Percentiles rank a stretch among this genome's conserved stretches.
phyloP scores from a whole-genome alignment of 2,113 vertebrate species.

The Gulo gulo region DNA sequence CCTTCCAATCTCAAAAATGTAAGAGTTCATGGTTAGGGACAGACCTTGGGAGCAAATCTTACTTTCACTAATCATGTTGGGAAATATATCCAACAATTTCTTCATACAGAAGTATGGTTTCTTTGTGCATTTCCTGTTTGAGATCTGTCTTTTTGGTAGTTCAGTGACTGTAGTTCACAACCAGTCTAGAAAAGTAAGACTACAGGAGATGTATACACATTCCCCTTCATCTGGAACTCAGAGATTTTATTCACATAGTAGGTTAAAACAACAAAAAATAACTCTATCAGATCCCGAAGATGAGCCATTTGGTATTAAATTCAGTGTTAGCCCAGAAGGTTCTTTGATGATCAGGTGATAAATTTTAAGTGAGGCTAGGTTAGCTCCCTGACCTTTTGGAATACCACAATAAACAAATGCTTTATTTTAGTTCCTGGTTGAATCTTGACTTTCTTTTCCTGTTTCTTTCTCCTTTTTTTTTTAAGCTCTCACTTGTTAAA shows the following conservation, averaged over 20 bases:
- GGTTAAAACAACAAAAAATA: neutral
- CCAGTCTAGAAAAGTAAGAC: conserved; percentile 33
- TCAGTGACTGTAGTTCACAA: conserved; percentile 3
- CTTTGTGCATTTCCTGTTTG: neutral
- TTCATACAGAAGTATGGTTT: neutral
- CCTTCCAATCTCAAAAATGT: neutral
- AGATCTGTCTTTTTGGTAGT: neutral
- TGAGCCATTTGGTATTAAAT: neutral
- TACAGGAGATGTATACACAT: neutral
- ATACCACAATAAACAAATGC: conserved; percentile 23
- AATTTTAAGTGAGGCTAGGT: neutral
- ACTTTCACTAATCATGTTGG: neutral
- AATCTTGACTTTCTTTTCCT: neutral
- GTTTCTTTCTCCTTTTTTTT: neutral
- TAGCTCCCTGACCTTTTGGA: neutral
- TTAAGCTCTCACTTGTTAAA: conserved; percentile 3
- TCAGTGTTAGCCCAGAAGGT: neutral
- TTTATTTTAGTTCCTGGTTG: conserved; percentile 9
- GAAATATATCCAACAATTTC: neutral
- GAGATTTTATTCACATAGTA: neutral
- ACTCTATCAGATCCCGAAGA: neutral
- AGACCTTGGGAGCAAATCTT: neutral
- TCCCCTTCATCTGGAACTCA: neutral
- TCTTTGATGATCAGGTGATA: neutral
- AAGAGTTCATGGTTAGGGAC: neutral